Percentiles rank a stretch among this genome's conserved stretches.
Evolutionary conservation across 2,888 invertebrate genomes (phyloP).

Genomic region (Drosophila sordidapex): DNA sequence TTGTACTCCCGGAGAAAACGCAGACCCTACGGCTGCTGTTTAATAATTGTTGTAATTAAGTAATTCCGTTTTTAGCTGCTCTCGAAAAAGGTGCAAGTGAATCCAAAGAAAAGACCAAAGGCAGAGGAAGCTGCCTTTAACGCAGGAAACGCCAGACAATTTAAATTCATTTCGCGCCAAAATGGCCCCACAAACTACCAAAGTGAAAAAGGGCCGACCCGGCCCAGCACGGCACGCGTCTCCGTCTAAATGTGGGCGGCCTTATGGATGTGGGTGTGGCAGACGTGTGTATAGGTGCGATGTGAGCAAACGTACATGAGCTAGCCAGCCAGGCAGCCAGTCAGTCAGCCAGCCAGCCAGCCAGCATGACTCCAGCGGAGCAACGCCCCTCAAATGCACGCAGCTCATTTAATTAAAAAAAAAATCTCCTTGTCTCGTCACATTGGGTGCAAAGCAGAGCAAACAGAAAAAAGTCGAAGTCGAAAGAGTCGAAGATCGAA

Average conservation of each 20-base stretch:
- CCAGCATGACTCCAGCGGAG: conserved; percentile 62
- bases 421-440: conserved; percentile 46
- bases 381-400: conserved; percentile 53
- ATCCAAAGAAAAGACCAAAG: conserved; percentile 28
- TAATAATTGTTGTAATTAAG: conserved; percentile 83
- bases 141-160: conserved; percentile 75
- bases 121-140: conserved; percentile 66
- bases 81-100: conserved; percentile 55
- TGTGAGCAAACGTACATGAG: conserved; percentile 48
- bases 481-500: conserved; percentile 19
- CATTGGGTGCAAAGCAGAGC: conserved; percentile 14
- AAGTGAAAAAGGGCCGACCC: conserved; percentile 44
- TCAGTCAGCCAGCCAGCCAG: conserved; percentile 48
- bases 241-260: conserved; percentile 13
- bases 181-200: conserved; percentile 79
- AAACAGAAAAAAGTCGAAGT: not conserved
- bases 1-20: conserved; percentile 28
- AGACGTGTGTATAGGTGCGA: conserved; percentile 59
- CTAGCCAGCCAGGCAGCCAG: conserved; percentile 36
- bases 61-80: conserved; percentile 68
- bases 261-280: conserved; percentile 35
- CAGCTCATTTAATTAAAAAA: conserved; percentile 80
- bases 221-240: conserved; percentile 34
- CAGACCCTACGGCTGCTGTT: conserved; percentile 70
- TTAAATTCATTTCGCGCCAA: conserved; percentile 79